These are phyloP conservation scores for Merodon equestris DNA, from an alignment of 2,888 invertebrate species.

Conservation along the genomic window DNA sequence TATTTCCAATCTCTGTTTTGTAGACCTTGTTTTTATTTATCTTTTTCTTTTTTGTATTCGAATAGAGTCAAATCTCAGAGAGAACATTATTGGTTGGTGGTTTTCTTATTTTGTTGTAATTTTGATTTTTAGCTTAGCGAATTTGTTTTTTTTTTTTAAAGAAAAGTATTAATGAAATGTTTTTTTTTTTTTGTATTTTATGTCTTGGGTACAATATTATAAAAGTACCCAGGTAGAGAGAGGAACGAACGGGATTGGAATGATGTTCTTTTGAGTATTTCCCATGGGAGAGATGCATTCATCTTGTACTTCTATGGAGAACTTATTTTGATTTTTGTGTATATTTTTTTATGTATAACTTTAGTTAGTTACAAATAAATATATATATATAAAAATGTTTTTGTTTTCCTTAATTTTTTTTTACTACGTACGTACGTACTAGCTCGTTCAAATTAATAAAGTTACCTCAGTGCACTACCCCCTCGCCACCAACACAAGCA, in stretches of 20 bases:
- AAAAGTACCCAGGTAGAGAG: no score
- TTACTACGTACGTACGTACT: no score
- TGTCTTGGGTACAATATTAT: no score
- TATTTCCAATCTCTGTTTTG: slow-evolving; percentile 1
- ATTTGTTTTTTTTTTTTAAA: slow-evolving; percentile 20
- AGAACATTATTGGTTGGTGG: slow-evolving; percentile 32
- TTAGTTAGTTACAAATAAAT: slow-evolving; percentile 49
- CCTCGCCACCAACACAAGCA: no score
- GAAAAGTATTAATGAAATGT: slow-evolving; percentile 37
- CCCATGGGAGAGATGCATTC: not conserved
- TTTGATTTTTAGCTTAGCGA: slow-evolving; percentile 15
- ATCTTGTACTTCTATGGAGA: slow-evolving; percentile 6
- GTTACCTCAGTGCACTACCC: no score
- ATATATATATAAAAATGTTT: slow-evolving; percentile 50
- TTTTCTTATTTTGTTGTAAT: slow-evolving; percentile 23
- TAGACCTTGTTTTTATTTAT: not conserved
- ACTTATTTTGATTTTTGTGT: slow-evolving; percentile 41
- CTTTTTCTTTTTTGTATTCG: slow-evolving; percentile 23
- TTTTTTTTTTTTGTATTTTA: slow-evolving; percentile 8
- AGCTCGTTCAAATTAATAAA: no score
- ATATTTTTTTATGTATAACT: slow-evolving; percentile 48
- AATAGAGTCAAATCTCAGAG: slow-evolving; percentile 65
- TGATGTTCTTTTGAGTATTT: no score
- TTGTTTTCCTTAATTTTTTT: slow-evolving; percentile 55
- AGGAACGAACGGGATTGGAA: no score